Evolutionary conservation across 2,888 invertebrate species (phyloP).

Genomic region (Cantharis lateralis): DNA sequence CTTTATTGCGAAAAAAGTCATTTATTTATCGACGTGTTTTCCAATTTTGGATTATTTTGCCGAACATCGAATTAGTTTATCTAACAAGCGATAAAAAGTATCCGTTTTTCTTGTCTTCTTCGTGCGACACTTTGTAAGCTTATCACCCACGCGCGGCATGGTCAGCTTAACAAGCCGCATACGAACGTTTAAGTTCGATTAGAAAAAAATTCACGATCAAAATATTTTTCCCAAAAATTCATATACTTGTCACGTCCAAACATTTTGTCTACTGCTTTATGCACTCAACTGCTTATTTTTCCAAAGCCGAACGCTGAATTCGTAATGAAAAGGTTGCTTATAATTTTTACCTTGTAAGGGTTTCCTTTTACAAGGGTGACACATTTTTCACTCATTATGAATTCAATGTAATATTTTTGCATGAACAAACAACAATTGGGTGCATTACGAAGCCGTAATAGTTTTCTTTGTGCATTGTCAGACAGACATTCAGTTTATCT

Average conservation of each 20-base stretch:
- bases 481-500: not conserved
- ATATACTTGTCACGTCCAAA: constrained; percentile 18
- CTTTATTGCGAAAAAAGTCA: not conserved
- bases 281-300: constrained; percentile 12
- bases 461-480: not conserved
- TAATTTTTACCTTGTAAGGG: not conserved
- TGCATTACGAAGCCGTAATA: not conserved
- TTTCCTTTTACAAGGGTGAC: too few species aligned
- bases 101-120: not conserved
- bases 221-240: not conserved
- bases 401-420: not conserved
- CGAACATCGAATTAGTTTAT: not conserved
- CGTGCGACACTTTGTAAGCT: not conserved
- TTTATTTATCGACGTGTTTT: not conserved
- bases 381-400: not conserved
- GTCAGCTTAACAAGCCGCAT: not conserved
- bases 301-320: constrained; percentile 1
- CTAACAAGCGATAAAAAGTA: not conserved
- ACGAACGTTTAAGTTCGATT: not conserved
- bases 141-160: not conserved
- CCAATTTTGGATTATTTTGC: not conserved
- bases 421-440: not conserved
- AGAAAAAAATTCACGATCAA: not conserved
- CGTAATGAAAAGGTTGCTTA: not conserved
- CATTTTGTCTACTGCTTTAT: constrained; percentile 20